phyloP scores from a whole-genome alignment of 2,797 vertebrate genomes.

The Eutrigla gurnardus region DNA sequence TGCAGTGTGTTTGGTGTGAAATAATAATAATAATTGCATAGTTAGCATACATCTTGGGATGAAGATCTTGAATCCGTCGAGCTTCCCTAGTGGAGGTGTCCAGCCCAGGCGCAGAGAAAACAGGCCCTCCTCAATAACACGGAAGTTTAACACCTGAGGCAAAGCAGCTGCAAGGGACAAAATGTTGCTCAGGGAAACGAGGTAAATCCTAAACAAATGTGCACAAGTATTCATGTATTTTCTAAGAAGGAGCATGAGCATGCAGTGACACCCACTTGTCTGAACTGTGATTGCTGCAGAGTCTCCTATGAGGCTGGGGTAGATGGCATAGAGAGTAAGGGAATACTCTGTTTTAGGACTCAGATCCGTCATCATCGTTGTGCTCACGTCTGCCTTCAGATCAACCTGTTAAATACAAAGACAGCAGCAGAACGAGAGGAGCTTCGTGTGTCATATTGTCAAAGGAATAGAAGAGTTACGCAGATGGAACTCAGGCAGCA shows the following conservation, averaged over 20 bases:
- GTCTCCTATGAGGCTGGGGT: constrained; percentile 83
- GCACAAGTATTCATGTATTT: not conserved
- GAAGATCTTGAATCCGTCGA: constrained; percentile 89
- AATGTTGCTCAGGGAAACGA: not conserved
- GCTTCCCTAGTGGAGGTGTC: constrained; percentile 85
- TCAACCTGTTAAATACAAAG: constrained; percentile 78
- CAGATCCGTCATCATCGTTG: constrained; percentile 81
- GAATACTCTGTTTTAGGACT: constrained; percentile 86
- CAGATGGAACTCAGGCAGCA: constrained; percentile 3
- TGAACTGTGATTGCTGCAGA: constrained; percentile 73
- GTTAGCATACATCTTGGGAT: constrained; percentile 87
- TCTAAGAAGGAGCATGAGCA: not conserved
- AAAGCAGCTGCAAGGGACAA: constrained; percentile 79
- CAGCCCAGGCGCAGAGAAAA: constrained; percentile 89
- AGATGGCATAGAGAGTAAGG: constrained; percentile 85
- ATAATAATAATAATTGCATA: not conserved
- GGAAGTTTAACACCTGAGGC: constrained; percentile 90
- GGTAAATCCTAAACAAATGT: not conserved
- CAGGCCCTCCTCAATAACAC: constrained; percentile 88
- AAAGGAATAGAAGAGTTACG: constrained; percentile 5
- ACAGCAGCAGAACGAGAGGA: constrained; percentile 8
- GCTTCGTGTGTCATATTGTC: not conserved
- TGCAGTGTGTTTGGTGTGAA: not conserved
- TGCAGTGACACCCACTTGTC: constrained; percentile 85
- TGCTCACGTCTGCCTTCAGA: constrained; percentile 84